These are phyloP conservation scores for Porites australiensis DNA, from an alignment of 64 coral and sea anemone species.

Conservation along the genomic window DNA sequence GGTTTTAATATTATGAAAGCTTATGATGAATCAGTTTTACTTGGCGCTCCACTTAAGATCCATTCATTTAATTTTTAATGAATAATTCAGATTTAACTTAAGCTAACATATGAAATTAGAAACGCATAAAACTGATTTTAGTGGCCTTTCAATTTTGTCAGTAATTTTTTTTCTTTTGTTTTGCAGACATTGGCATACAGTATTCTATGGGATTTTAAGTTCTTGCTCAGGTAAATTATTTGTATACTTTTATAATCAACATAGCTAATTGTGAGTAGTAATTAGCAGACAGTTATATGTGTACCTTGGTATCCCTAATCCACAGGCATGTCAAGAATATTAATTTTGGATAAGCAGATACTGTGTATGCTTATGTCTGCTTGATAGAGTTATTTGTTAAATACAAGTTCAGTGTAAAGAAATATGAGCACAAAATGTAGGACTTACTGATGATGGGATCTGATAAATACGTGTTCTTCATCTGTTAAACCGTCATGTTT, in stretches of 20 bases:
- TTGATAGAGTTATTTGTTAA: no score
- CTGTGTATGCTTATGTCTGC: no score
- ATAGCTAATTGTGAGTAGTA: background rate
- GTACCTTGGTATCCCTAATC: no score
- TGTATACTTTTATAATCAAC: background rate
- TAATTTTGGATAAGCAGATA: no score
- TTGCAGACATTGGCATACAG: conserved; percentile 97
- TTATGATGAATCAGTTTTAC: background rate
- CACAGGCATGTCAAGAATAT: no score
- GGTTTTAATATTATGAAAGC: background rate
- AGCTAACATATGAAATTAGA: background rate
- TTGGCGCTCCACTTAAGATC: background rate
- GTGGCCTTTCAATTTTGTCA: background rate
- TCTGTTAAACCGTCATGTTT: no score
- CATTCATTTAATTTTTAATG: background rate
- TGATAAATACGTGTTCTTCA: no score
- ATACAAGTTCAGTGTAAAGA: no score
- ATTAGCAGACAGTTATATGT: background rate
- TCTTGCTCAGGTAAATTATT: conserved; percentile 83
- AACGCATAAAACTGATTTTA: background rate
- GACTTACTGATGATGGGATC: no score
- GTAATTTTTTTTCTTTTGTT: conserved; percentile 13
- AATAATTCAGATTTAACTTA: background rate
- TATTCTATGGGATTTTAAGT: conserved; percentile 99
- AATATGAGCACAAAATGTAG: no score